A percentile compares a stretch with the other conserved stretches of the same genome.
Evolutionary conservation across 1,140 invertebrate species (phyloP).

Genomic region (Micrasema longulum): DNA sequence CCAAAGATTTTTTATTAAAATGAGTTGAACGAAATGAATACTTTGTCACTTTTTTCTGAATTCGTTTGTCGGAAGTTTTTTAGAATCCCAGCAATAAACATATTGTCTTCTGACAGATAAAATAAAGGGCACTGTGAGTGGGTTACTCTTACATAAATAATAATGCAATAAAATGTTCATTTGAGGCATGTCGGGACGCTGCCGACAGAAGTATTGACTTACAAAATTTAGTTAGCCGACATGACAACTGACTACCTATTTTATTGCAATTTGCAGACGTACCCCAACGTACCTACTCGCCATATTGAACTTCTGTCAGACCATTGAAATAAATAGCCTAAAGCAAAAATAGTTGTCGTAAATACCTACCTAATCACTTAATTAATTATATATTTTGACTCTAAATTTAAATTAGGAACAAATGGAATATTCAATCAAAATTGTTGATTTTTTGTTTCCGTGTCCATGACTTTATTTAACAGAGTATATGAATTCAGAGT

Average conservation of each 20-base stretch:
- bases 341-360: neutral
- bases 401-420: neutral
- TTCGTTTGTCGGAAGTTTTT: conserved; percentile 12
- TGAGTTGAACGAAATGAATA: neutral
- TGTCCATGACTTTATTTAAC: no score
- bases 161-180: conserved; percentile 27
- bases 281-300: conserved; percentile 1
- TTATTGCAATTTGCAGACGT: neutral
- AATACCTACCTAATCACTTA: neutral
- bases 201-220: conserved; percentile 32
- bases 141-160: conserved; percentile 2
- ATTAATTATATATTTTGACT: neutral
- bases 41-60: neutral
- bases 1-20: neutral
- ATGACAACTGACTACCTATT: no score
- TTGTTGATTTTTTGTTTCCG: no score
- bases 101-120: conserved; percentile 7
- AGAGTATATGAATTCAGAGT: no score
- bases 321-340: neutral
- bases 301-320: neutral
- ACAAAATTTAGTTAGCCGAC: no score
- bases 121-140: neutral
- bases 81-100: conserved; percentile 21
- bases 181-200: conserved; percentile 6
- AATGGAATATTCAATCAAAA: no score